These are phyloP conservation scores for Eueremaeus valkanovi DNA, from an alignment of 2,888 invertebrate species.

Conservation along the genomic window DNA sequence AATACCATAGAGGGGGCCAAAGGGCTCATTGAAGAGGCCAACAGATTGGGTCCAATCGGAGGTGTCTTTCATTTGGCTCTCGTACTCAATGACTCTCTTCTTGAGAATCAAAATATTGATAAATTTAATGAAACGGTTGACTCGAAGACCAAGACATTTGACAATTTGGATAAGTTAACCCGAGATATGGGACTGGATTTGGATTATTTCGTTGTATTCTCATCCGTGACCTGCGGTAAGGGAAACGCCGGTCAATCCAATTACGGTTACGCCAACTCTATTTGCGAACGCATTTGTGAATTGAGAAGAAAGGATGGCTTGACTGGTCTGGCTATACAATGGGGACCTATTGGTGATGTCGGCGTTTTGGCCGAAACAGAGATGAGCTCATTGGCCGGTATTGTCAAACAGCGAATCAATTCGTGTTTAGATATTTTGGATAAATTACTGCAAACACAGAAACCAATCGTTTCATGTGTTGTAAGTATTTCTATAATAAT, in stretches of 20 bases:
- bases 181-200: not conserved
- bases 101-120: not conserved
- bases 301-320: conserved; percentile 61
- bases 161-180: not conserved
- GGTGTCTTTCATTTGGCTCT: conserved; percentile 69
- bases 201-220: not conserved
- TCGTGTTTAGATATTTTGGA: conserved; percentile 87
- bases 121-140: not conserved
- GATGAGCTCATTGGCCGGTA: conserved; percentile 72
- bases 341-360: no score
- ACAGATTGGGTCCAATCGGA: not conserved
- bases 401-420: conserved; percentile 85
- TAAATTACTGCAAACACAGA: conserved; percentile 78
- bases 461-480: conserved; percentile 68
- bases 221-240: not conserved
- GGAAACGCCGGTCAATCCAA: no score
- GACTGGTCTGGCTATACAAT: conserved; percentile 87
- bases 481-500: no score
- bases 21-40: not conserved
- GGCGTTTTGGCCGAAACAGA: conserved; percentile 59
- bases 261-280: no score
- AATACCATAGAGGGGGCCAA: not conserved
- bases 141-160: not conserved
- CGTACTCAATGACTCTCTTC: conserved; percentile 53
- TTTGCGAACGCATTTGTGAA: not conserved